Conservation (phyloP, 2,888 invertebrate genomes). For the Dendrolimus pini region DNA sequence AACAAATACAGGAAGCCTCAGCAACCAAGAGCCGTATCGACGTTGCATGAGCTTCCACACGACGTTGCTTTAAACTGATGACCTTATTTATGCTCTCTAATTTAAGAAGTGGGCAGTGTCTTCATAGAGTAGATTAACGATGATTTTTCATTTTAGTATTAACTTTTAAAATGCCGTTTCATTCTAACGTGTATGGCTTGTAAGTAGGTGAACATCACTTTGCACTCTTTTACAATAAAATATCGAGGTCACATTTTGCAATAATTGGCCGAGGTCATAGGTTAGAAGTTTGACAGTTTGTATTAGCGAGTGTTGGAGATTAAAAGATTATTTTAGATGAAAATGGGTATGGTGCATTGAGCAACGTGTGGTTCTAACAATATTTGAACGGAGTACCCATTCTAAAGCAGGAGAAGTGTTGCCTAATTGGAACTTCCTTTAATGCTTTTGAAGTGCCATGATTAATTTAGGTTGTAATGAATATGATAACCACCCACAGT, state of each 20-base stretch:
- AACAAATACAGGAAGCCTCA: too few species aligned
- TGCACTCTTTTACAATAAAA: slow-evolving; percentile 1
- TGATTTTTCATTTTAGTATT: background rate
- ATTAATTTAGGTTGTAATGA: too few species aligned
- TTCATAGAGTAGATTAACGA: background rate
- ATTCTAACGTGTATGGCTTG: background rate
- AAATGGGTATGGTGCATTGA: background rate
- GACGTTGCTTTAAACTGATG: background rate
- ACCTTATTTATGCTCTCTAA: background rate
- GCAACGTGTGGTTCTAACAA: background rate
- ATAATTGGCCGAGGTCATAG: background rate
- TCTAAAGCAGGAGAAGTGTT: background rate
- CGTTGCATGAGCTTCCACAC: too few species aligned
- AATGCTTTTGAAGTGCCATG: too few species aligned
- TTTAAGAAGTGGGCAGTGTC: background rate
- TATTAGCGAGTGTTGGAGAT: background rate
- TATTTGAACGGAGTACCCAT: background rate
- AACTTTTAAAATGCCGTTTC: background rate
- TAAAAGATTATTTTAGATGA: background rate
- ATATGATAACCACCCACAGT: too few species aligned
- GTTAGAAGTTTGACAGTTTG: background rate
- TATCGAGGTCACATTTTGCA: background rate
- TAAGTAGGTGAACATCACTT: background rate
- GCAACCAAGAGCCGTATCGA: too few species aligned
- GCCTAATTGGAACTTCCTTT: background rate